Percentiles rank a stretch among this genome's conserved stretches.
Conservation (phyloP, 2,113 vertebrate species). For the Chaetodon trifascialis region DNA sequence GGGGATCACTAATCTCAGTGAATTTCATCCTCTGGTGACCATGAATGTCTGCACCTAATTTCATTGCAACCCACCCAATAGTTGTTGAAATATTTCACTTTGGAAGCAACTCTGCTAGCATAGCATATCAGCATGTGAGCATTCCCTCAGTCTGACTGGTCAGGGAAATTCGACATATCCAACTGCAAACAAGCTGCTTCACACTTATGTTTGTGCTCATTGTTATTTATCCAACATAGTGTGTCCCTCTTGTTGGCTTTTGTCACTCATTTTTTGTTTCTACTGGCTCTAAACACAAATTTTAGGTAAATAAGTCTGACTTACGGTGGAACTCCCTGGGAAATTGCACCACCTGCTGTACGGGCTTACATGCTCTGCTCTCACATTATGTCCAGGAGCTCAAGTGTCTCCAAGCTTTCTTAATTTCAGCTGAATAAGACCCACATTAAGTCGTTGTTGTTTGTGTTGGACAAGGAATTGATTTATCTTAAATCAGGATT, state of each 20-base stretch:
- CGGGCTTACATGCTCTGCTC: not conserved
- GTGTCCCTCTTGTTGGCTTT: not conserved
- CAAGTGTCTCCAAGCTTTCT: not conserved
- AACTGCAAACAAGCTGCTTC: not conserved
- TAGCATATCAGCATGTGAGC: not conserved
- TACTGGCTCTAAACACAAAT: not conserved
- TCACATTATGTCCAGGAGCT: not conserved
- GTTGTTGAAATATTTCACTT: too few relatives aligned
- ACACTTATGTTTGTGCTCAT: not conserved
- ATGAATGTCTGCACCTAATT: not conserved
- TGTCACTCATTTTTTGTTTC: not conserved
- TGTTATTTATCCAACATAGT: not conserved
- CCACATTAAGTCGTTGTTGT: constrained; percentile 6
- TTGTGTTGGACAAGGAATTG: constrained; percentile 37
- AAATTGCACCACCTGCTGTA: not conserved
- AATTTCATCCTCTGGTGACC: not conserved
- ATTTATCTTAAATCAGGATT: constrained; percentile 44
- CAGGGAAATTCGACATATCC: not conserved
- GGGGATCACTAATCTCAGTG: not conserved
- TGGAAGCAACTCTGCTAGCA: too few relatives aligned
- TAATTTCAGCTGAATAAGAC: constrained; percentile 9
- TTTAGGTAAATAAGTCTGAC: not conserved
- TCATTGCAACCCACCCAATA: not conserved
- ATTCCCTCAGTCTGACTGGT: not conserved
- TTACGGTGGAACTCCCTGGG: not conserved